Conservation (phyloP, 2,113 vertebrate species). For the Corythaeola cristata region DNA sequence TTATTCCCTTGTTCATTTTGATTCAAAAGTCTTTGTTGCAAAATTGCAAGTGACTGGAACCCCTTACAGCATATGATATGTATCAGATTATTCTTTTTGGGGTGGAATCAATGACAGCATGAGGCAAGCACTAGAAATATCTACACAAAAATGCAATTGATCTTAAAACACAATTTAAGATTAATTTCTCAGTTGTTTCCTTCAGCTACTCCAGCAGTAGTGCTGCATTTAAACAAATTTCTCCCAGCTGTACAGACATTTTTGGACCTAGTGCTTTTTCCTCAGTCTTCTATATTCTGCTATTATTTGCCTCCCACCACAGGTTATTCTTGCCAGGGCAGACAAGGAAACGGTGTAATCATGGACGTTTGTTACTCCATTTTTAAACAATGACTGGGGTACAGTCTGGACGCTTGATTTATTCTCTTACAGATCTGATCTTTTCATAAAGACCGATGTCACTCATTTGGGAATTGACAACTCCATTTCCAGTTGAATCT, state of each 20-base stretch:
- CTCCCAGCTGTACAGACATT: background rate
- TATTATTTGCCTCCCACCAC: background rate
- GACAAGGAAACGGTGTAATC: background rate
- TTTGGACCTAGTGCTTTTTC: background rate
- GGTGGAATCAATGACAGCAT: background rate
- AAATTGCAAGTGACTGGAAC: background rate
- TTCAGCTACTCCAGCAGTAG: background rate
- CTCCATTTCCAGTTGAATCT: background rate
- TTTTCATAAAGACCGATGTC: background rate
- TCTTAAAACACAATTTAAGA: background rate
- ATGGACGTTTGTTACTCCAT: background rate
- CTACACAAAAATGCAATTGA: background rate
- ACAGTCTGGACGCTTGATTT: background rate
- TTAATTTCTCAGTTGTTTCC: background rate
- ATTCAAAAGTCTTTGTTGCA: background rate
- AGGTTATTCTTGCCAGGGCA: background rate
- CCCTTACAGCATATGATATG: rapidly evolving
- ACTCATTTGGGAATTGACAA: background rate
- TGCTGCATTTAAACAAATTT: background rate
- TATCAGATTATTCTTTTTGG: background rate
- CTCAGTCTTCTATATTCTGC: rapidly evolving
- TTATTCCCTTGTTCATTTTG: background rate
- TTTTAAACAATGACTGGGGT: background rate
- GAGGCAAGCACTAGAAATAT: background rate
- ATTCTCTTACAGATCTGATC: background rate